Percentiles rank a stretch among this genome's conserved stretches.
Conservation (phyloP, 1,140 invertebrate species). For the Caenorhabditis briggsae region DNA sequence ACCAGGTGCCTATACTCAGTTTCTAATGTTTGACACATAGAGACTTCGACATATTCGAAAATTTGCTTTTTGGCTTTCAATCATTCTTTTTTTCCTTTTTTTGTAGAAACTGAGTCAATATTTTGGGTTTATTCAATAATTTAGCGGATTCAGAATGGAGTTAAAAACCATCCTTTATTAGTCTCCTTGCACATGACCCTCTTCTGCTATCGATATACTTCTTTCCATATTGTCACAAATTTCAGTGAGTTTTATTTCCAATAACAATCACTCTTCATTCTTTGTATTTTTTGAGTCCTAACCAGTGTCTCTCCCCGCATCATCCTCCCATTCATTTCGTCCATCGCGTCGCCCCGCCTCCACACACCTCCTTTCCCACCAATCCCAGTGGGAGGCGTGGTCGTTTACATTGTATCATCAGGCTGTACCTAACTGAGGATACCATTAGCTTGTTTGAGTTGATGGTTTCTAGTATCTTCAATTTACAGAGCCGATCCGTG, state of each 20-base stretch:
- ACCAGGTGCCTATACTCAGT: too few relatives aligned
- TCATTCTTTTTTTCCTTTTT: too few relatives aligned
- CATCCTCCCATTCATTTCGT: not conserved
- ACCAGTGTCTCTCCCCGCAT: not conserved
- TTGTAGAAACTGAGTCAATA: too few relatives aligned
- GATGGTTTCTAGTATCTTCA: not conserved
- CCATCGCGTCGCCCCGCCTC: slow-evolving; percentile 12
- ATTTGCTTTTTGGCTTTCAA: too few relatives aligned
- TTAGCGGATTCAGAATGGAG: too few relatives aligned
- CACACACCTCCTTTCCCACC: not conserved
- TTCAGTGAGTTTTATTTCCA: not conserved
- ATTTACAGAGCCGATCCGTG: not conserved
- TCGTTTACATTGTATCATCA: not conserved
- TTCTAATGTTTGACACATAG: too few relatives aligned
- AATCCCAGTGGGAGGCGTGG: slow-evolving; percentile 33
- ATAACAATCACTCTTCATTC: not conserved
- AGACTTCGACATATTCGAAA: too few relatives aligned
- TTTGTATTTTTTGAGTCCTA: slow-evolving; percentile 26
- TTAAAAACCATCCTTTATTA: too few relatives aligned
- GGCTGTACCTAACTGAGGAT: not conserved
- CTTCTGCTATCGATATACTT: not conserved
- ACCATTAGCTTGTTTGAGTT: slow-evolving; percentile 27
- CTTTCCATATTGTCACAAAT: not conserved
- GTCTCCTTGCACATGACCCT: too few relatives aligned
- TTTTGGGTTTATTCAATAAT: too few relatives aligned